These are phyloP conservation scores for Sminthurinus signatus DNA, from an alignment of 1,140 invertebrate genomes.

Conservation along the genomic window DNA sequence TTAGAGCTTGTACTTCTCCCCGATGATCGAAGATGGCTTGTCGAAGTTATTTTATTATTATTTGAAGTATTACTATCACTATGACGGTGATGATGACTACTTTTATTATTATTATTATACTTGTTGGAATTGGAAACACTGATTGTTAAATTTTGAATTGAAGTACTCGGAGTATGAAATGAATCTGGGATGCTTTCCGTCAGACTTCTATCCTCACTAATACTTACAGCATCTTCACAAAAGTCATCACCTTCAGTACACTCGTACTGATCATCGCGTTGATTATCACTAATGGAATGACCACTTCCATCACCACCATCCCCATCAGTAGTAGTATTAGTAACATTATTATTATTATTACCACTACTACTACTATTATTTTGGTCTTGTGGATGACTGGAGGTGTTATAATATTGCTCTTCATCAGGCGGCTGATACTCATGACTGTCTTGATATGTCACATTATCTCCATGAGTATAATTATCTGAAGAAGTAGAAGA, in stretches of 20 bases:
- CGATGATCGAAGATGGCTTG: neutral
- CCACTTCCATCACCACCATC: too few relatives aligned
- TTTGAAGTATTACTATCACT: neutral
- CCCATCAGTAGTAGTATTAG: too few relatives aligned
- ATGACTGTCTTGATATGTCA: neutral
- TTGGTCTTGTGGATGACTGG: neutral
- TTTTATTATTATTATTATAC: neutral
- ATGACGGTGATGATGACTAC: too few relatives aligned
- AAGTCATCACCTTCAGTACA: neutral
- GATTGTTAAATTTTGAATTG: constrained; percentile 21
- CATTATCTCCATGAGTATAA: neutral
- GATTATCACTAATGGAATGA: too few relatives aligned
- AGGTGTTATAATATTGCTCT: neutral
- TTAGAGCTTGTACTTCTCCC: neutral
- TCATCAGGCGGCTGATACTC: too few relatives aligned
- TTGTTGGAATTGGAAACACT: neutral
- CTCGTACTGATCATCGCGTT: neutral
- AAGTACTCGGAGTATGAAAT: constrained; percentile 30
- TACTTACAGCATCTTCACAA: neutral
- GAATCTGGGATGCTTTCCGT: constrained; percentile 14
- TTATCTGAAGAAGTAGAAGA: neutral
- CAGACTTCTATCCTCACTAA: constrained; percentile 13
- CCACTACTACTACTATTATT: too few relatives aligned
- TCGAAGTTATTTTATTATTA: too few relatives aligned
- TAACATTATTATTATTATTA: too few relatives aligned